Conservation (phyloP, 2,113 vertebrate genomes). For the Lutjanus erythropterus region DNA sequence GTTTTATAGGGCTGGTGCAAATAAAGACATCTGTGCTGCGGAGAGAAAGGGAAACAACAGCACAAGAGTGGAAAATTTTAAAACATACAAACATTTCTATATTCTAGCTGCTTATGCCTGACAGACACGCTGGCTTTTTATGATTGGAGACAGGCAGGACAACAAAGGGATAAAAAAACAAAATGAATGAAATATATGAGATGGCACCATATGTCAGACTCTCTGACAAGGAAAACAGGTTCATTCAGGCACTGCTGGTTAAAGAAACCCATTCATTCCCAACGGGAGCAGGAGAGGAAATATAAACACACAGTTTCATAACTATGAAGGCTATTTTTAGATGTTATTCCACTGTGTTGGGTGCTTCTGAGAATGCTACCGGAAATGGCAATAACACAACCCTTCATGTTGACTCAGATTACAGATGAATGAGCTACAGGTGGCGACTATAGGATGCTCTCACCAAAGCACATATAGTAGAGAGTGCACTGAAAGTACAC, state of each 20-base stretch:
- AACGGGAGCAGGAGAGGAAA: constrained; percentile 19
- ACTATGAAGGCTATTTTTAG: constrained; percentile 24
- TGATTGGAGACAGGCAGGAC: neutral
- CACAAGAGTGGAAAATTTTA: neutral
- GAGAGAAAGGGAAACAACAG: constrained; percentile 44
- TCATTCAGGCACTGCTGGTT: neutral
- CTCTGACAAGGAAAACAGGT: constrained; percentile 6
- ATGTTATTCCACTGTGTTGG: neutral
- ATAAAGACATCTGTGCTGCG: constrained; percentile 96
- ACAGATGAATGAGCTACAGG: no score
- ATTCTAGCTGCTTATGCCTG: neutral
- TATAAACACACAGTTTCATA: constrained; percentile 15
- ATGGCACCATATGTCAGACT: neutral
- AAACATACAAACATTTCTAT: neutral
- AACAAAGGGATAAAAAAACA: neutral
- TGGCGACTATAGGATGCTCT: neutral
- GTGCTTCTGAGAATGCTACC: neutral
- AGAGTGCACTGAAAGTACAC: neutral
- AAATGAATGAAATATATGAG: neutral
- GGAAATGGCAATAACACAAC: neutral
- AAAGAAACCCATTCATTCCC: constrained; percentile 1
- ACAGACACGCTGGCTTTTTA: neutral
- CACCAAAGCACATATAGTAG: no score
- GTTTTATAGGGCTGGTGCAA: constrained; percentile 95
- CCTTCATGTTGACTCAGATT: neutral